Evolutionary conservation across 2,113 vertebrate species (phyloP), one percentile per base, ranked within the genome.

Genomic region (Vidua chalybeata): DNA sequence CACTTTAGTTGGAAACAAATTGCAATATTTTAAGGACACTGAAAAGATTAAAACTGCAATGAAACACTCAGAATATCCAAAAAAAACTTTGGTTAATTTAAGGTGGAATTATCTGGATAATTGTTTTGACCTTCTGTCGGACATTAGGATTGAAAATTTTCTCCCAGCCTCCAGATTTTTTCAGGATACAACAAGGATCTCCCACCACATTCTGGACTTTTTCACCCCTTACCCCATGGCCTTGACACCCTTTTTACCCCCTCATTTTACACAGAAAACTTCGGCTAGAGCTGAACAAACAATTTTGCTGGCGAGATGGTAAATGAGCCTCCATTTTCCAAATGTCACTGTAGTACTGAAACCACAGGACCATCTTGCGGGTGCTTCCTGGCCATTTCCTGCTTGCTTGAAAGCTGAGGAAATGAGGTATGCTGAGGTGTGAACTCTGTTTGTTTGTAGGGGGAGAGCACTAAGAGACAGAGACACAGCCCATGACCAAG

Each of bases 401-500:
- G 88, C 64, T 94, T 20, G 7, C 71, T 85, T 92, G 83, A 76
- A 87, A 76, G 85, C 88, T 54, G 67, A 92, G 85, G 88, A 94
- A 95, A 85, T 66, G 83, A 93, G 63, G 74, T 83, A 46, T 51
- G 75, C 33, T 58, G 83, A 91, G 75, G 94, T 92, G 90, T 90
- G 79, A 96, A 63, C 46, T 43, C 35, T 33, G 1, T 72, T 79
- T 92, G 55, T 96, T 92, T 94, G 78, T 83, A 6, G 69, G 63
- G 63, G 67, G 85, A 83, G 55, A 88, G 75, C 68, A 35, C 90
- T 66, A 62, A 48, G 83, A 80, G 5, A 64, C 90, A 90, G 39
- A 74, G 41, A n/a, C 11, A 56, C 66, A 72, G 41, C n/a, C 45
- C 54, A 7, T 37, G 63, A 46, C 71, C 55, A 69, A 27, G 21